Percentiles rank a stretch among this genome's conserved stretches.
Conservation (phyloP, 1,140 invertebrate genomes). For the Scylla paramamosain region DNA sequence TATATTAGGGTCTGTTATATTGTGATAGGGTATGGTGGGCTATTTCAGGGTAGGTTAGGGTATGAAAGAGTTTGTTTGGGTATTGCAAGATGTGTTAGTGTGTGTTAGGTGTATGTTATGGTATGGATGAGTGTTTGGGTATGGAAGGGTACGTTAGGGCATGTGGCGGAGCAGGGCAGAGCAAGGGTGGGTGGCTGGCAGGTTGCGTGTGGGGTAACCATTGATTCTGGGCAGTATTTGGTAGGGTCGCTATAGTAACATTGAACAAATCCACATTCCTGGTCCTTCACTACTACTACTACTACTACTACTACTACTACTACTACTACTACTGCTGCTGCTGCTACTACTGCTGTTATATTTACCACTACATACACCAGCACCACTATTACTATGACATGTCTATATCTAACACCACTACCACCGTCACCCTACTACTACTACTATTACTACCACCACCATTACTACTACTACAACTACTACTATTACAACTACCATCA, state of each 20-base stretch:
- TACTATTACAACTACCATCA: slow-evolving; percentile 8
- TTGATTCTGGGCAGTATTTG: slow-evolving; percentile 62
- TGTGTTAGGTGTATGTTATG: not conserved
- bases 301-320: slow-evolving; percentile 30
- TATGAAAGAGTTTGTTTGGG: not conserved
- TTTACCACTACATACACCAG: slow-evolving; percentile 6
- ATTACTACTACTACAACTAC: slow-evolving; percentile 4
- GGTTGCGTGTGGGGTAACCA: slow-evolving; percentile 4
- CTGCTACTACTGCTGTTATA: slow-evolving; percentile 12
- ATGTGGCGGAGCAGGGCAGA: not conserved
- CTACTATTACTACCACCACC: not conserved
- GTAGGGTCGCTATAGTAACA: slow-evolving; percentile 65
- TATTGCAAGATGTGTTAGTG: not conserved
- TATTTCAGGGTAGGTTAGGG: not conserved
- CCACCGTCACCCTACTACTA: not conserved
- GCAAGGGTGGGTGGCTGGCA: not conserved
- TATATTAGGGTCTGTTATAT: too few relatives aligned
- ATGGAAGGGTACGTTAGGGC: not conserved
- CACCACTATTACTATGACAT: slow-evolving; percentile 19
- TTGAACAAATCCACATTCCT: slow-evolving; percentile 17
- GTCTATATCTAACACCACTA: slow-evolving; percentile 27
- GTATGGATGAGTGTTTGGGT: not conserved
- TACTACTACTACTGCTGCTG: slow-evolving; percentile 19
- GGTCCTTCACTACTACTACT: slow-evolving; percentile 25
- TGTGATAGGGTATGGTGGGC: not conserved